Evolutionary conservation across 1,140 invertebrate genomes (phyloP).

Genomic region (Ylistrum balloti): DNA sequence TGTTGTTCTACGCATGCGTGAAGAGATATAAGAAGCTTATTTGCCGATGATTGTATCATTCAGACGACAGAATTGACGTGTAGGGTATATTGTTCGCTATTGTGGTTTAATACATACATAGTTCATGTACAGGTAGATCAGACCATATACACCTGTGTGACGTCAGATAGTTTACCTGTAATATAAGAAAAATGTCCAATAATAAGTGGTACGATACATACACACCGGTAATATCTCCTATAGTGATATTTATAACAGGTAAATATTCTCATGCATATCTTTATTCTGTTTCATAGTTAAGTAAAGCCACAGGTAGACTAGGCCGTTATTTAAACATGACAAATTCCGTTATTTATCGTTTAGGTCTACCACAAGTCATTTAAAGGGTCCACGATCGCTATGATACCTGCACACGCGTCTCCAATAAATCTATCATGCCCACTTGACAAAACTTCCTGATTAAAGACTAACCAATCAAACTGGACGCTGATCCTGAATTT

Average conservation of each 20-base stretch:
- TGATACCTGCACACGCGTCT: neutral
- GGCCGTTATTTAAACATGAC: neutral
- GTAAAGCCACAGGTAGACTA: neutral
- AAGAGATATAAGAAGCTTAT: slow-evolving; percentile 41
- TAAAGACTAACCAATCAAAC: neutral
- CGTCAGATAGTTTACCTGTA: slow-evolving; percentile 27
- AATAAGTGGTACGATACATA: neutral
- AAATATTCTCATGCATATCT: neutral
- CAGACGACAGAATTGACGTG: slow-evolving; percentile 4
- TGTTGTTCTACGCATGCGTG: slow-evolving; percentile 59
- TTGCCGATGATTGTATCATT: slow-evolving; percentile 16
- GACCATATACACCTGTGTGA: slow-evolving; percentile 6
- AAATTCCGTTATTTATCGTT: neutral
- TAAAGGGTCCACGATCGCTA: neutral
- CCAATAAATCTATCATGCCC: neutral
- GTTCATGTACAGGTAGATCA: slow-evolving; percentile 32
- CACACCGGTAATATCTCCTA: neutral
- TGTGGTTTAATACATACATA: slow-evolving; percentile 28
- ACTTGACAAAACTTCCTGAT: slow-evolving; percentile 6
- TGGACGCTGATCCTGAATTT: neutral
- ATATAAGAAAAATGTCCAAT: slow-evolving; percentile 40
- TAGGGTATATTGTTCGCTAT: neutral
- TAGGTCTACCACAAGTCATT: neutral
- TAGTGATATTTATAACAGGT: neutral
- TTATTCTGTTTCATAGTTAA: neutral